These are phyloP conservation scores for Heliconius hermathena DNA, from an alignment of 1,140 invertebrate species.

Conservation along the genomic window DNA sequence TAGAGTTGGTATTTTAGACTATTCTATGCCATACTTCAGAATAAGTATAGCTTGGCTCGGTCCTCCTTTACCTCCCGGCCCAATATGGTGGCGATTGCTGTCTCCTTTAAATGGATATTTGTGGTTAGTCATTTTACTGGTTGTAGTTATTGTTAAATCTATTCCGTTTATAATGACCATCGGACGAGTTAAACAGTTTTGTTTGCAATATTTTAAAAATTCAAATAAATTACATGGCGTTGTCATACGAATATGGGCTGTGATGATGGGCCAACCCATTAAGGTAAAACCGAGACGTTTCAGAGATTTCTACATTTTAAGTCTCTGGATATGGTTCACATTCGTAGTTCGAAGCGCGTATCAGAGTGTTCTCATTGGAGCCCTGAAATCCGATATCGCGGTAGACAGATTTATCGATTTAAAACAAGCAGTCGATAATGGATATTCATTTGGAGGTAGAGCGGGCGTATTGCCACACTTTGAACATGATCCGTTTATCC, in stretches of 20 bases:
- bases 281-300: constrained; percentile 56
- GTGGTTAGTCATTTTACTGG: constrained; percentile 58
- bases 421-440: constrained; percentile 53
- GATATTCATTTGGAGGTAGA: constrained; percentile 59
- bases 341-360: constrained; percentile 66
- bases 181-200: constrained; percentile 48
- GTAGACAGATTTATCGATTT: constrained; percentile 55
- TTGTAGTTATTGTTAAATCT: constrained; percentile 53
- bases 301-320: constrained; percentile 65
- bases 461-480: constrained; percentile 58
- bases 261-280: constrained; percentile 62
- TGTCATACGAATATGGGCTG: constrained; percentile 60
- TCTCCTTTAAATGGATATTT: constrained; percentile 64
- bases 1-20: constrained; percentile 53
- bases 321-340: constrained; percentile 67
- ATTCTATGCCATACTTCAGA: constrained; percentile 61
- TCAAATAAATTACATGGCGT: constrained; percentile 54
- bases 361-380: constrained; percentile 65
- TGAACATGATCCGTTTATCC: constrained; percentile 60
- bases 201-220: constrained; percentile 52
- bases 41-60: constrained; percentile 61
- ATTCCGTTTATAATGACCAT: constrained; percentile 54
- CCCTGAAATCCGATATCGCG: constrained; percentile 57
- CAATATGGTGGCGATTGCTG: constrained; percentile 58
- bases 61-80: constrained; percentile 50